Evolutionary conservation across 2,888 invertebrate genomes (phyloP).

Genomic region (Idaea dimidiata): DNA sequence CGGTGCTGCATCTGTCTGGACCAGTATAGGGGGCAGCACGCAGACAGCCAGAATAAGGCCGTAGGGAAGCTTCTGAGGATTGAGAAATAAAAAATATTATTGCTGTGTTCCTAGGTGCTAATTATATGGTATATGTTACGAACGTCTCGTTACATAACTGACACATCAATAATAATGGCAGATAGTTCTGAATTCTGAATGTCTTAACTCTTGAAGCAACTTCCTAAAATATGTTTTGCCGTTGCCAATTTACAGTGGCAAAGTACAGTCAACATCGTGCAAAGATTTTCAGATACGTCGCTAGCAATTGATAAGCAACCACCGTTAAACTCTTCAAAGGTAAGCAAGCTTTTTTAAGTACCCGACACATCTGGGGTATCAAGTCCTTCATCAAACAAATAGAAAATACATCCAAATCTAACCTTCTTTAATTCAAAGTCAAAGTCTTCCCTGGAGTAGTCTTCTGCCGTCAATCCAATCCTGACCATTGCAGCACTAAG

Average conservation of each 20-base stretch:
- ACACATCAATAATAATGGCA: neutral
- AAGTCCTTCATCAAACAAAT: too few relatives aligned
- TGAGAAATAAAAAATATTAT: neutral
- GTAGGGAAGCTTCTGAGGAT: constrained; percentile 10
- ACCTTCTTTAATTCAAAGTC: constrained; percentile 45
- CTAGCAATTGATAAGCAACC: too few relatives aligned
- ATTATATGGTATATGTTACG: too few relatives aligned
- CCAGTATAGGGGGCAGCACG: constrained; percentile 3
- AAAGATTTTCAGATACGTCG: too few relatives aligned
- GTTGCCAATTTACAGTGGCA: neutral
- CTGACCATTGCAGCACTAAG: constrained; percentile 34
- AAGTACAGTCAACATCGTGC: neutral
- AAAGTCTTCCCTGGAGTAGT: constrained; percentile 43
- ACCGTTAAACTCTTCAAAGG: too few relatives aligned
- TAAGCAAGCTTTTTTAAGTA: too few relatives aligned
- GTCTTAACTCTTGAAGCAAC: neutral
- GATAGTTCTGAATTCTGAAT: neutral
- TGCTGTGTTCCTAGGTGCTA: too few relatives aligned
- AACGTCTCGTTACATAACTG: too few relatives aligned
- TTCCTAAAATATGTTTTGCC: neutral
- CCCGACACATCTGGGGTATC: too few relatives aligned
- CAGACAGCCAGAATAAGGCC: constrained; percentile 4
- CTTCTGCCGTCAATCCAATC: constrained; percentile 34
- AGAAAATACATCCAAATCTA: neutral
- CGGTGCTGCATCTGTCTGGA: neutral